These are phyloP conservation scores for Oncorhynchus gorbuscha DNA, from an alignment of 2,113 vertebrate species.

Conservation along the genomic window DNA sequence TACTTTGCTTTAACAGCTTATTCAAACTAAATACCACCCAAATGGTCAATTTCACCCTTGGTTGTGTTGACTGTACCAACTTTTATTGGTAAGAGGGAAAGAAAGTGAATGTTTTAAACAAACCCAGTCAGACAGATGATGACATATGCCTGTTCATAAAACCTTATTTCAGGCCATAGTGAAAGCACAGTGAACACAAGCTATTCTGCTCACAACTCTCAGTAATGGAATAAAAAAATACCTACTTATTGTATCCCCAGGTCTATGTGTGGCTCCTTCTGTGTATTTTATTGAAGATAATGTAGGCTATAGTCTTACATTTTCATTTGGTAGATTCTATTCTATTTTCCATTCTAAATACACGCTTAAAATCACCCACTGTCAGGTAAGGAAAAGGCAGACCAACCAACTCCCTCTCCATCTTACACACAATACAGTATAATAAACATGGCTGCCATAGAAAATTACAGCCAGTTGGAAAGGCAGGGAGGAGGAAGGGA, in stretches of 20 bases:
- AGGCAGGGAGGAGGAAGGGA: constrained; percentile 15
- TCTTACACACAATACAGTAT: neutral
- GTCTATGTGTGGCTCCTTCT: neutral
- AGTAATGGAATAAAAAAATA: neutral
- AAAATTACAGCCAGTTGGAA: neutral
- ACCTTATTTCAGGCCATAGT: neutral
- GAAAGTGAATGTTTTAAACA: neutral
- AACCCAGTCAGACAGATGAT: neutral
- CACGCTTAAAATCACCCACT: neutral
- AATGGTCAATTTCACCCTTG: constrained; percentile 1
- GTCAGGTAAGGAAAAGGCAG: neutral
- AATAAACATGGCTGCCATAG: neutral
- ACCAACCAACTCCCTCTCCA: neutral
- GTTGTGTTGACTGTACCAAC: constrained; percentile 5
- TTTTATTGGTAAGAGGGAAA: constrained; percentile 12
- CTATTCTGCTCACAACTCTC: neutral
- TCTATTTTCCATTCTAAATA: too few relatives aligned
- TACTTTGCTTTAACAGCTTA: constrained; percentile 4
- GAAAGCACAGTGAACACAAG: neutral
- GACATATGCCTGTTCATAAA: neutral
- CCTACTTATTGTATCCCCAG: neutral
- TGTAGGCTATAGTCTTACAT: neutral
- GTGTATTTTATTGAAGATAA: neutral
- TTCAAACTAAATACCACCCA: constrained; percentile 12
- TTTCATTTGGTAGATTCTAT: neutral